Base-by-base conservation (phyloP, 2,888 invertebrate genomes). In the Oeneis ivallda region DNA sequence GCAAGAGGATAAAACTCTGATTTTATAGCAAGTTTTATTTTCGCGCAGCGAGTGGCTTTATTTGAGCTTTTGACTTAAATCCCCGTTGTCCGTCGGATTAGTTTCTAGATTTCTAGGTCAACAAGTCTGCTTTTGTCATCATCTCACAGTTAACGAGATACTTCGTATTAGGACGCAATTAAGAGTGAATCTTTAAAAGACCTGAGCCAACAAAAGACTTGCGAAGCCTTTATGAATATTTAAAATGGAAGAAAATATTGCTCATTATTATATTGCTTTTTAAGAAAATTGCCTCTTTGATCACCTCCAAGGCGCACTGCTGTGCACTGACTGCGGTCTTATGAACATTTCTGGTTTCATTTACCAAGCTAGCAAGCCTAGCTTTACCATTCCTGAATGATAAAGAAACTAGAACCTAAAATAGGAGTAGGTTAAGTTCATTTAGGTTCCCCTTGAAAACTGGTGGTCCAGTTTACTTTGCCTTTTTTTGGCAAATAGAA, bases 81-180 rank as follows among this genome's bases (percentile, higher is more conserved):
- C 49, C 49, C 59, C 60, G 49, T 60, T 50, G 45, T 67, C 59
- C 65, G 69, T 66, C 61, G 66, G 66, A 64, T 69, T 68, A 63
- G 69, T 67, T 69, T 69, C 67, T 69, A 67, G 67, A 67, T 59
- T 69, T 69, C 62, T 65, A 64, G 69, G 69, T 69, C 69, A 69
- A 69, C 63, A 67, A 54, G 58, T 63, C 58, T 67, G 69, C 67
- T 69, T 69, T 69, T 69, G 69, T 69, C 65, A 67, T 62, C 49
- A 67, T 64, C 59, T 67, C 67, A 52, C 61, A 62, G 64, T 67
- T 69, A 69, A 69, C 67, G 67, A 69, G 69, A 67, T 65, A 69
- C 69, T 69, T 62, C 56, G 47, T 64, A 64, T 69, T 54, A 61
- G 50, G 59, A 67, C 62, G 62, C 45, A 65, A 67, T 69, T 67